phyloP scores from a whole-genome alignment of 2,888 invertebrate genomes.

The Yponomeuta cagnagella region DNA sequence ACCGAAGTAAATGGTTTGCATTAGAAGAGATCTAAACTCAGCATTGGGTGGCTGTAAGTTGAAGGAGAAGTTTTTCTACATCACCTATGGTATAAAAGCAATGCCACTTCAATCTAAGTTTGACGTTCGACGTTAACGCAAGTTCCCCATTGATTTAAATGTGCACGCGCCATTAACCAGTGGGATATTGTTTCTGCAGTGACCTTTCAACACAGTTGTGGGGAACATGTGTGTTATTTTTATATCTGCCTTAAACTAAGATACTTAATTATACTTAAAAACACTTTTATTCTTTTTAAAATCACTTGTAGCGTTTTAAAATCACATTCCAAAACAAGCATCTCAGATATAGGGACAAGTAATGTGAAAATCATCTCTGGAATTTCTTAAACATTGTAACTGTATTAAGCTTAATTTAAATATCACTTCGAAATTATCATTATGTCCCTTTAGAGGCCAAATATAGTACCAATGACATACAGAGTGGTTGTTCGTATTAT shows the following conservation, averaged over 20 bases:
- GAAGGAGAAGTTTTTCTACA: too few relatives aligned
- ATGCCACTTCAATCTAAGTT: too few relatives aligned
- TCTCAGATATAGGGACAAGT: too few relatives aligned
- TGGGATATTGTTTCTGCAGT: not conserved
- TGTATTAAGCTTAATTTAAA: not conserved
- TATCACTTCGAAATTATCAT: not conserved
- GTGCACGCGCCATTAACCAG: conserved; percentile 18
- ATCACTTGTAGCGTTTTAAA: too few relatives aligned
- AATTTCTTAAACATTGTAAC: not conserved
- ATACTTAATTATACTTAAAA: too few relatives aligned
- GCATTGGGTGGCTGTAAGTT: too few relatives aligned
- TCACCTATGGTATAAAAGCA: too few relatives aligned
- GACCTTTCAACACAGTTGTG: conserved; percentile 8
- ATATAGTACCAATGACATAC: not conserved
- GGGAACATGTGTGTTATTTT: not conserved
- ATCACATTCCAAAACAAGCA: too few relatives aligned
- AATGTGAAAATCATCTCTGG: too few relatives aligned
- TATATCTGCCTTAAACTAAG: not conserved
- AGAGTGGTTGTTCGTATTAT: not conserved
- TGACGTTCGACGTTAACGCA: not conserved
- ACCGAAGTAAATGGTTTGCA: too few relatives aligned
- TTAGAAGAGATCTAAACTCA: too few relatives aligned
- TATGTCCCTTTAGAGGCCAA: not conserved
- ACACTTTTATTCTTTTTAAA: too few relatives aligned
- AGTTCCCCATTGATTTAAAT: conserved; percentile 22